phyloP scores from a whole-genome alignment of 92 coral and sea anemone species.

The Montipora capitata region DNA sequence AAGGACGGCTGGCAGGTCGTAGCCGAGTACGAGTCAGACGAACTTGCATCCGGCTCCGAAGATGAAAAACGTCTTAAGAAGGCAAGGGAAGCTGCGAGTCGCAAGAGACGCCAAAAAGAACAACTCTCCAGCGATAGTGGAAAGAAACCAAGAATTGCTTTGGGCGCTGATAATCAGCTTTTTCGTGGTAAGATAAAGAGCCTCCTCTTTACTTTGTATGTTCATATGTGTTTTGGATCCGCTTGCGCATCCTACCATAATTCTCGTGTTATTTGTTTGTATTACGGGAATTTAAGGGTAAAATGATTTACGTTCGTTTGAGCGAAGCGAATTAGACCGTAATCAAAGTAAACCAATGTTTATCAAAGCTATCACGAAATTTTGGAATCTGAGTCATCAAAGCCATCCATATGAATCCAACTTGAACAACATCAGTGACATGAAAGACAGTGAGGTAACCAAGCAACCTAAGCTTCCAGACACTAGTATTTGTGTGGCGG shows the following conservation, averaged over 20 bases:
- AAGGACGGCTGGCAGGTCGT: conserved; percentile 36
- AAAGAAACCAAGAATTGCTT: not conserved
- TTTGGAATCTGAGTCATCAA: too few relatives aligned
- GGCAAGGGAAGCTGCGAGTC: conserved; percentile 26
- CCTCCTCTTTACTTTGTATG: not conserved
- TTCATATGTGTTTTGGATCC: conserved; percentile 19
- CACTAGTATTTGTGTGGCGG: too few relatives aligned
- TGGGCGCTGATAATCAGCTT: conserved; percentile 25
- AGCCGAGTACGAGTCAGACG: conserved; percentile 14
- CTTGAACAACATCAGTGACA: too few relatives aligned
- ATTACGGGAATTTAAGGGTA: too few relatives aligned
- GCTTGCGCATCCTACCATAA: conserved; percentile 30
- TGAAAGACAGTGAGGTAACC: too few relatives aligned
- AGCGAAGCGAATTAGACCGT: too few relatives aligned
- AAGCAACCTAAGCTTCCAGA: too few relatives aligned
- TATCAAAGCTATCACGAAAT: too few relatives aligned
- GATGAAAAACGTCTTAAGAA: conserved; percentile 16
- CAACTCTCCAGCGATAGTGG: not conserved
- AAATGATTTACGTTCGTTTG: too few relatives aligned
- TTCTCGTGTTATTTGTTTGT: too few relatives aligned
- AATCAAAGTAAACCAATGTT: too few relatives aligned
- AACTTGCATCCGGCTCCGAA: not conserved
- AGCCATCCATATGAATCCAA: too few relatives aligned
- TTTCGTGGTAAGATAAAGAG: conserved; percentile 5
- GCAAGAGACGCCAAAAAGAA: conserved; percentile 7